phyloP scores from a whole-genome alignment of 2,888 invertebrate species.

The Yponomeuta sedellus region DNA sequence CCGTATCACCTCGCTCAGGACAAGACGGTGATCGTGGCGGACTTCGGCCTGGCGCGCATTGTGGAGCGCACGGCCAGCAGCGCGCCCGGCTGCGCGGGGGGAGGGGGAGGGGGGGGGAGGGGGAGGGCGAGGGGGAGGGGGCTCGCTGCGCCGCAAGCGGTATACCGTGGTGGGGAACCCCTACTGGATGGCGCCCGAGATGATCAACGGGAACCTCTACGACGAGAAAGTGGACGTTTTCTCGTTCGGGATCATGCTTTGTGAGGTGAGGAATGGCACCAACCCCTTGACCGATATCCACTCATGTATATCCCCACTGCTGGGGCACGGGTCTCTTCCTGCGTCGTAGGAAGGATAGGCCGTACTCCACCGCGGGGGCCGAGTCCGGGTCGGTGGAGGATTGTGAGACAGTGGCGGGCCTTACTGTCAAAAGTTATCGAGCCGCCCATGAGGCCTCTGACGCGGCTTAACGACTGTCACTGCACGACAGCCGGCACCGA shows the following conservation, averaged over 20 bases:
- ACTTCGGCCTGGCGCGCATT: constrained; percentile 94
- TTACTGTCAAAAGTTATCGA: no score
- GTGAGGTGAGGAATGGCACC: constrained; percentile 81
- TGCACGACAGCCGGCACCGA: no score
- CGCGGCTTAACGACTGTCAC: no score
- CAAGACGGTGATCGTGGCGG: constrained; percentile 94
- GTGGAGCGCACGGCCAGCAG: constrained; percentile 76
- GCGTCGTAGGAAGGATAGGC: no score
- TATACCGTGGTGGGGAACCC: constrained; percentile 98
- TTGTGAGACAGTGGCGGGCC: no score
- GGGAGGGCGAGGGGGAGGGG: constrained; percentile 83
- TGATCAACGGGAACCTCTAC: constrained; percentile 97
- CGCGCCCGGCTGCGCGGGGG: constrained; percentile 27
- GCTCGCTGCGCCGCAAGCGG: constrained; percentile 84
- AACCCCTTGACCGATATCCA: no score
- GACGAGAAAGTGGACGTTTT: constrained; percentile 98
- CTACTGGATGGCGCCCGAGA: constrained; percentile 99
- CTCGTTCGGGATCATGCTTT: constrained; percentile 95
- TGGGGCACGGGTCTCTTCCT: no score
- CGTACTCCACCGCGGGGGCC: no score
- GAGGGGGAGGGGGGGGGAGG: constrained; percentile 23
- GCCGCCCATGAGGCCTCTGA: no score
- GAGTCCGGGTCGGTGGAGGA: no score
- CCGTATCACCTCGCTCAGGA: constrained; percentile 67
- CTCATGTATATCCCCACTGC: no score